Evolutionary conservation across 2,797 vertebrate genomes (phyloP).

Genomic region (Florisuga fusca): DNA sequence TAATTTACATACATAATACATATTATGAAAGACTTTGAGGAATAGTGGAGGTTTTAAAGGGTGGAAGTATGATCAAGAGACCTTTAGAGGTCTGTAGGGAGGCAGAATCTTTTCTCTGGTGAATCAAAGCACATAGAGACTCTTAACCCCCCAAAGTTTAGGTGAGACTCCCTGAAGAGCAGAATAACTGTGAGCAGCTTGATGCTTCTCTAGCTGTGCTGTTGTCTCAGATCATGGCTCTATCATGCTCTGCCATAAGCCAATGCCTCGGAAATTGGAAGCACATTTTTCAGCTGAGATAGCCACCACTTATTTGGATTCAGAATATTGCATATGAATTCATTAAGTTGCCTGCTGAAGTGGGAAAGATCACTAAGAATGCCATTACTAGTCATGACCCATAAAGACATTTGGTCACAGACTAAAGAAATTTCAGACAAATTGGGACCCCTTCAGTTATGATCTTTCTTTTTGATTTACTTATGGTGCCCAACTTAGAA

Average conservation of each 20-base stretch:
- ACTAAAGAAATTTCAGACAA: background rate
- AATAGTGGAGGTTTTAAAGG: background rate
- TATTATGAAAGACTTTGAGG: background rate
- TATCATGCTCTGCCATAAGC: background rate
- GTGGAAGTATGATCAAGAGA: background rate
- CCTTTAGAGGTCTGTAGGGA: background rate
- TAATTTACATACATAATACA: no score
- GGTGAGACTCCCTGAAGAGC: background rate
- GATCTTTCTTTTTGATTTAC: conserved; percentile 8
- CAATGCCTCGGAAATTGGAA: background rate
- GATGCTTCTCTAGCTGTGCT: background rate
- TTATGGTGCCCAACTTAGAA: background rate
- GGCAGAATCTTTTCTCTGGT: background rate
- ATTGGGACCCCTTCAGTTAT: background rate
- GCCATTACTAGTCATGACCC: background rate
- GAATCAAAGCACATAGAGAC: background rate
- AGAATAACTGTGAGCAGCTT: background rate
- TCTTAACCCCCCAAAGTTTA: background rate
- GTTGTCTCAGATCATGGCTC: background rate
- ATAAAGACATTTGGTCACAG: background rate
- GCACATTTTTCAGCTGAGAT: background rate
- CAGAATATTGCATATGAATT: background rate
- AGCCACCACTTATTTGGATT: background rate
- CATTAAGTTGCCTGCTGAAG: background rate
- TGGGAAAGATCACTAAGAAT: background rate